phyloP scores from a whole-genome alignment of 2,113 vertebrate species.

The Micronisus gabar region DNA sequence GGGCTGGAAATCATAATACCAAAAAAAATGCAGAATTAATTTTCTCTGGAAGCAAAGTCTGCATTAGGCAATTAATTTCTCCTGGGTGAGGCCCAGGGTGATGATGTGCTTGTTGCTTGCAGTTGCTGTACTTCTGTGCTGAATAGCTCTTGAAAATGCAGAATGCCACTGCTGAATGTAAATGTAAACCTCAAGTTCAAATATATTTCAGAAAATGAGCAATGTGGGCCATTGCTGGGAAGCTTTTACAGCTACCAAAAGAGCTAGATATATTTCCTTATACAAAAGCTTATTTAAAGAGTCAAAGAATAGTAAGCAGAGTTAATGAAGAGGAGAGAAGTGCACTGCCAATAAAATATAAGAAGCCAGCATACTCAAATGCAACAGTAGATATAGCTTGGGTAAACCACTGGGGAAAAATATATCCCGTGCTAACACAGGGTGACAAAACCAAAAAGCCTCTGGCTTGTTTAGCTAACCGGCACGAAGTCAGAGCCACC shows the following conservation, averaged over 20 bases:
- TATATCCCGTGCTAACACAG: neutral
- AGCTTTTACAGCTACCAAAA: neutral
- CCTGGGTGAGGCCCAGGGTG: neutral
- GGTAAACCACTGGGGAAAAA: neutral
- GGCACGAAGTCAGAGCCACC: neutral
- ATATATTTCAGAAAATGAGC: neutral
- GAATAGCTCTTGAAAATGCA: neutral
- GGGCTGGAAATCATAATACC: neutral
- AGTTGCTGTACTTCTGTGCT: neutral
- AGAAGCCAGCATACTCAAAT: neutral
- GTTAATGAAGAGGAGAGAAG: neutral
- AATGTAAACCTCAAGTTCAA: neutral
- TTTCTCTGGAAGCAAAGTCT: neutral
- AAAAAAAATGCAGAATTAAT: neutral
- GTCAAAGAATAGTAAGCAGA: neutral
- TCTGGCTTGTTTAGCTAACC: neutral
- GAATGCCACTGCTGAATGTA: neutral
- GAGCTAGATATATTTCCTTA: neutral
- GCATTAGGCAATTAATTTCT: neutral
- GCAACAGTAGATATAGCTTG: neutral
- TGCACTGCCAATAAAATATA: neutral
- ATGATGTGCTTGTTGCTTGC: neutral
- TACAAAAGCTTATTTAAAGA: neutral
- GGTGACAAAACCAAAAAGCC: neutral
- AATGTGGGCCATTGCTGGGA: neutral